phyloP scores from a whole-genome alignment of 2,113 vertebrate genomes.

The Calyptomena viridis region DNA sequence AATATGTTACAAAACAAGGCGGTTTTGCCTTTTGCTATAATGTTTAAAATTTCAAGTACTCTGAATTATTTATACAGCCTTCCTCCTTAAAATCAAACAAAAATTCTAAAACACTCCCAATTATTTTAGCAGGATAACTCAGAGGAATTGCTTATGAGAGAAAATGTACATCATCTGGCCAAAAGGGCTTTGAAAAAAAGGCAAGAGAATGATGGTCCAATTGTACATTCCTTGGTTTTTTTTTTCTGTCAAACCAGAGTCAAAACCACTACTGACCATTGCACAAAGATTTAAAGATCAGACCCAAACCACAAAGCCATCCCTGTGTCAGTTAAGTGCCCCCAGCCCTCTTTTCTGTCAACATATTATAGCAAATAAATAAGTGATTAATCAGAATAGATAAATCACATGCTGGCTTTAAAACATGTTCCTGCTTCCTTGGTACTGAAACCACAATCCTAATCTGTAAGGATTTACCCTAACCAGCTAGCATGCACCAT shows the following conservation, averaged over 20 bases:
- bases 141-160: background rate
- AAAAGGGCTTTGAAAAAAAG: background rate
- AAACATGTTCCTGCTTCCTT: background rate
- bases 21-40: background rate
- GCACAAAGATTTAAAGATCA: background rate
- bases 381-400: background rate
- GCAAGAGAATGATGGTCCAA: background rate
- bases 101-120: background rate
- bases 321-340: background rate
- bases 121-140: background rate
- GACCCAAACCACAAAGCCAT: background rate
- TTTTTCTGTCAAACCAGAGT: background rate
- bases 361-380: background rate
- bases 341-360: background rate
- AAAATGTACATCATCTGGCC: background rate
- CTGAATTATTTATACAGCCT: background rate
- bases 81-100: background rate
- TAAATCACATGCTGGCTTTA: background rate
- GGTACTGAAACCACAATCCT: background rate
- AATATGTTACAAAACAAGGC: background rate
- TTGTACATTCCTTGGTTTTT: background rate
- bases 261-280: background rate
- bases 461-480: conserved; percentile 23
- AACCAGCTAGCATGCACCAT: background rate
- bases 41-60: background rate